These are phyloP conservation scores for Suillia variegata DNA, from an alignment of 2,888 invertebrate genomes.

Conservation along the genomic window DNA sequence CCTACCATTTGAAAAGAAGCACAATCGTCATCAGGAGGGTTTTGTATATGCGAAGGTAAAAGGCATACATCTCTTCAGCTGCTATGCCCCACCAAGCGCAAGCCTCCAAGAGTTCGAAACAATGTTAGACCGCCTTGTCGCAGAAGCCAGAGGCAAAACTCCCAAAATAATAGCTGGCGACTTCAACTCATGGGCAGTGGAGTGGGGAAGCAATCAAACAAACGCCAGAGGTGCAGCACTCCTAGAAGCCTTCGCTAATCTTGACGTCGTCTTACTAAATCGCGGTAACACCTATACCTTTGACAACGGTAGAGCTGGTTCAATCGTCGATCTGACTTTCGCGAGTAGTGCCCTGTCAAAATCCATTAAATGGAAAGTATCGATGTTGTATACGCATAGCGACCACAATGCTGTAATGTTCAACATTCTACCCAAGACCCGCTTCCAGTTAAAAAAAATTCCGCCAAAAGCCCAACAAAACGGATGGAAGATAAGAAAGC, in stretches of 20 bases:
- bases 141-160: background rate
- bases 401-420: background rate
- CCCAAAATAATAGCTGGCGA: slow-evolving; percentile 9
- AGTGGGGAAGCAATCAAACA: slow-evolving; percentile 10
- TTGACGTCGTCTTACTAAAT: background rate
- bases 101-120: background rate
- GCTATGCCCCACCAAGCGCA: slow-evolving; percentile 13
- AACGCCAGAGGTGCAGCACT: slow-evolving; percentile 7
- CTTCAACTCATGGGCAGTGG: slow-evolving; percentile 14
- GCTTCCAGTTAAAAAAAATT: background rate
- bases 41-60: slow-evolving; percentile 8
- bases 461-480: background rate
- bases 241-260: background rate
- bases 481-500: background rate
- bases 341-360: background rate
- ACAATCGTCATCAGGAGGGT: background rate
- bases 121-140: background rate
- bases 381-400: background rate
- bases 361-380: background rate
- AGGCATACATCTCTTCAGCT: slow-evolving; percentile 11
- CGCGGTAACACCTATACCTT: background rate
- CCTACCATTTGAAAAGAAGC: background rate
- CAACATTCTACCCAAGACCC: background rate
- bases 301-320: background rate
- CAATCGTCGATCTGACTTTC: background rate